Evolutionary conservation across 1,140 invertebrate genomes (phyloP), one percentile per base, ranked within the genome.

Genomic region (Trichonephila clavipes): DNA sequence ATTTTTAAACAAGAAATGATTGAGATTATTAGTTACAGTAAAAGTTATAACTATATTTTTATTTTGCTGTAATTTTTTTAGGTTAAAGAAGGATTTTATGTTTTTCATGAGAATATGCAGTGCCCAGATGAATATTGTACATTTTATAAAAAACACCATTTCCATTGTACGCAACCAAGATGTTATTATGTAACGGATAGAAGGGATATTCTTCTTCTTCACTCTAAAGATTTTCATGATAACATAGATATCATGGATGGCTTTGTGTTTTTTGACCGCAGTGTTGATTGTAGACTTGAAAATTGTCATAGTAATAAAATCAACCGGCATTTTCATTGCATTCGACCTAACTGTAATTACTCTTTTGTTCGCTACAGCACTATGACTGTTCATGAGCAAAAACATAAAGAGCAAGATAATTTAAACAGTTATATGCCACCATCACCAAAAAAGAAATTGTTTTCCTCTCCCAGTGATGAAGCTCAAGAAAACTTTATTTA

Each of bases 211-310:
- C 95, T 98, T 12, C 96, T 97, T 12, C 96, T 97, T 95, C 98
- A 98, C 95, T 97, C 97, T 86, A 97, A 97, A 95, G 97, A 98
- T 95, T 98, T 98, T 95, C 98, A 98, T 95, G 97, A 97, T 94
- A 98, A 97, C 95, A 97, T 98, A 24, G 97, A 97, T 94, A 98
- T 98, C 94, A 96, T 97, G n/a, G 97, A 98, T 24, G 97, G 97
- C 8, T 98, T 98, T 95, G 97, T 97, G 51, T 98, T 97, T 96
- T 98, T 97, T 96, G 98, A 98, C 95, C 96, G 97, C 81, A 97
- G 97, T 95, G 97, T 98, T 24, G 97, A 98, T 95, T 98, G 98
- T 95, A 96, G 97, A 19, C 95, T 97, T 44, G 95, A 96, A 7
- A 96, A 96, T 69, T 98, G 98, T 95, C 96, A 97, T 61, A 97